Conservation (phyloP, 2,888 invertebrate genomes). For the Camptogramma bilineatum region DNA sequence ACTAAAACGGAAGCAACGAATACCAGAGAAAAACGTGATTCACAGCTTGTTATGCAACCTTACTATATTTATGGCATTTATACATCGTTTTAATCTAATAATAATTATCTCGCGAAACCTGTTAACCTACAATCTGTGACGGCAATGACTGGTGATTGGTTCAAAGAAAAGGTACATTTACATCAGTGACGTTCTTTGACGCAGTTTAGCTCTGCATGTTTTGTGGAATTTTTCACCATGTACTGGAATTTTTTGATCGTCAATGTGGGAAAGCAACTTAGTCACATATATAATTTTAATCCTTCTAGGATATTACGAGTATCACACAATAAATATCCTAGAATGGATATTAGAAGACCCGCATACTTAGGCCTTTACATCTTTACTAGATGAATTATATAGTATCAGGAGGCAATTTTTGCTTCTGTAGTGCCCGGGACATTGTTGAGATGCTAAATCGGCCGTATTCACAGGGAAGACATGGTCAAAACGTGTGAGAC, state of each 20-base stretch:
- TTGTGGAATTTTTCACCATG: conserved; percentile 23
- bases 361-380: no score
- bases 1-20: conserved; percentile 35
- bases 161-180: conserved; percentile 45
- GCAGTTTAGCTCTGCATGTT: conserved; percentile 15
- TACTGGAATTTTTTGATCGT: conserved; percentile 1
- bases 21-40: conserved; percentile 35
- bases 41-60: conserved; percentile 36
- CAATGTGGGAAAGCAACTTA: background rate
- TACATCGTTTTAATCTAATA: conserved; percentile 37
- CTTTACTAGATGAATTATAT: no score
- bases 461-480: no score
- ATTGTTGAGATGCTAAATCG: no score
- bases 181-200: conserved; percentile 44
- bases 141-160: conserved; percentile 28
- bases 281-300: no score
- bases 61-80: conserved; percentile 30
- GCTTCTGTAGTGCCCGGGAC: no score
- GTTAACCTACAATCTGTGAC: conserved; percentile 41
- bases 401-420: no score
- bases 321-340: no score
- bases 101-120: conserved; percentile 39
- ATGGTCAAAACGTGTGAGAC: no score
- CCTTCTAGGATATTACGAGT: no score
- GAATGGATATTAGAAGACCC: no score